Evolutionary conservation across 2,113 vertebrate species (phyloP), one percentile per base, ranked within the genome.

Genomic region (Hucho hucho): DNA sequence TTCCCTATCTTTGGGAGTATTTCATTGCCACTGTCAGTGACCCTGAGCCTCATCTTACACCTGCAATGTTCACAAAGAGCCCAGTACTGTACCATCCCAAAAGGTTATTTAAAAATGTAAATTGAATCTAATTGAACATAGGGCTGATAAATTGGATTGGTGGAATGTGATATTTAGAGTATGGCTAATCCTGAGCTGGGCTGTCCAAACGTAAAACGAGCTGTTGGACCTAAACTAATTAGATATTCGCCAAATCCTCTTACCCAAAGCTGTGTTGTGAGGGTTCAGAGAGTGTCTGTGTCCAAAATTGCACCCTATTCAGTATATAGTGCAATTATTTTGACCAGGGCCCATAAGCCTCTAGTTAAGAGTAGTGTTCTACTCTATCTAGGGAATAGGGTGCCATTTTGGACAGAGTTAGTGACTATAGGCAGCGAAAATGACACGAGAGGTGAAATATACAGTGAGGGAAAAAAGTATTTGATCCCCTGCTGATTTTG

Each of bases 241-340:
- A 53, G 64, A 65, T 65, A 65, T 29, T 65, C 29, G 26, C 14
- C 64, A 65, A 65, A 65, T 65, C 64, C 64, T 65, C 64, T 65
- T 65, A 65, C 3, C 22, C 18, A 37, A 67, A 67, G n/a, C 28
- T 67, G 18, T 67, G 29, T 65, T 65, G 26, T 37, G 65, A 67
- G 14, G 65, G 65, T 67, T 37, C 65, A 67, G 65, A 29, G 26
- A 67, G 28, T 20, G 16, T 3, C 65, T 65, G 9, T 26, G 5
- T 65, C 16, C 49, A 1, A 53, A 53, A 16, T 18, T 14, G 49
- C 49, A 53, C 49, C 12, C 49, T 53, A 49, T 49, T 49, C 47
- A 49, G 9, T 49, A 37, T 37, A 37, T 37, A 37, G 37, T 37
- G 37, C 6, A 37, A 37, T 37, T 9, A 2, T 37, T 49, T 13